phyloP scores from a whole-genome alignment of 2,888 invertebrate genomes.

The Teinopalpus imperialis region DNA sequence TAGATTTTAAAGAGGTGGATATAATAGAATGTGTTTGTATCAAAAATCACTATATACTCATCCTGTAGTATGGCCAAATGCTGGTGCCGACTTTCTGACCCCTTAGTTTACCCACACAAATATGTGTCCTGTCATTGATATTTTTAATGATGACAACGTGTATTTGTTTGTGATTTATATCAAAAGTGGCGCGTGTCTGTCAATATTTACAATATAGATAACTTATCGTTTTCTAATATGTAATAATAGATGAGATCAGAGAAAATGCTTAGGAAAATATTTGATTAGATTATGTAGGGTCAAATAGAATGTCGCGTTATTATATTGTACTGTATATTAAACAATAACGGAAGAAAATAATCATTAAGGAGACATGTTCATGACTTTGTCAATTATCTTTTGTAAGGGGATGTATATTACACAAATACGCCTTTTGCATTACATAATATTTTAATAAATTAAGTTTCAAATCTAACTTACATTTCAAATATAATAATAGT shows the following conservation, averaged over 20 bases:
- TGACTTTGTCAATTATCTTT: conserved; percentile 45
- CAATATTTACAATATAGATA: conserved; percentile 27
- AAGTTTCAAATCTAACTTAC: too few species aligned
- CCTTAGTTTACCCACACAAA: too few species aligned
- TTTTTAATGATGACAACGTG: conserved; percentile 13
- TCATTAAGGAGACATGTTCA: conserved; percentile 42
- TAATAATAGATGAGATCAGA: conserved; percentile 66
- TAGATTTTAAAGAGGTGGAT: too few species aligned
- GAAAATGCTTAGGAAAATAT: conserved; percentile 67
- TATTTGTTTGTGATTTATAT: conserved; percentile 7
- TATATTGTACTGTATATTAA: conserved; percentile 52
- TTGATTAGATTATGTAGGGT: conserved; percentile 58
- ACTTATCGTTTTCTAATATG: conserved; percentile 35
- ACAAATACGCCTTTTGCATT: too few species aligned
- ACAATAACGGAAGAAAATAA: conserved; percentile 72
- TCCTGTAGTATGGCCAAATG: too few species aligned
- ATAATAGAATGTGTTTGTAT: too few species aligned
- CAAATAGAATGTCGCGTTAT: conserved; percentile 47
- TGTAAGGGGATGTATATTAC: conserved; percentile 3
- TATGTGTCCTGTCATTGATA: conserved; percentile 4
- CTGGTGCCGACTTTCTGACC: too few species aligned
- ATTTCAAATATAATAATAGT: too few species aligned
- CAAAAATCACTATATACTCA: too few species aligned
- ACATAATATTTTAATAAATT: too few species aligned
- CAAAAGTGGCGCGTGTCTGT: conserved; percentile 7